phyloP scores from a whole-genome alignment of 2,888 invertebrate genomes.

The Hydraecia micacea region DNA sequence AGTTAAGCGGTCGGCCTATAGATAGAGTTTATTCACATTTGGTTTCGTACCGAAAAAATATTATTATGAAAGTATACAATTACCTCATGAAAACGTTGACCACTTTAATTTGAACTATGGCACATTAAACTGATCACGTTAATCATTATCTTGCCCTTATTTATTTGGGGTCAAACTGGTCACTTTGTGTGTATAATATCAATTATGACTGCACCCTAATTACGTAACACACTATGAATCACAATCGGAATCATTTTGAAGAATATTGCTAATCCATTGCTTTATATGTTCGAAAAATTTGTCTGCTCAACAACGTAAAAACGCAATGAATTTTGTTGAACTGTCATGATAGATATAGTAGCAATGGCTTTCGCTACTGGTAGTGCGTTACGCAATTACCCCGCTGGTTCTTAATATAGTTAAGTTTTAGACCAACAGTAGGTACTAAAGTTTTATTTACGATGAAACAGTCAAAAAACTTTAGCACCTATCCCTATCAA shows the following conservation, averaged over 20 bases:
- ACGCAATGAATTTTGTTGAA: too few relatives aligned
- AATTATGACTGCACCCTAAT: background rate
- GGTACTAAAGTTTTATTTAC: background rate
- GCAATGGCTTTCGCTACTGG: too few relatives aligned
- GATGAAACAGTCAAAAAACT: background rate
- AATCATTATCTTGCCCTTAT: background rate
- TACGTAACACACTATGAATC: too few relatives aligned
- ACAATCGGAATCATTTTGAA: too few relatives aligned
- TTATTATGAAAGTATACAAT: background rate
- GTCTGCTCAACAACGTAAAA: too few relatives aligned
- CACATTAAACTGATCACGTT: background rate
- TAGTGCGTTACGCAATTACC: too few relatives aligned
- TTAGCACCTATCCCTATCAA: background rate
- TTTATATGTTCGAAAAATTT: too few relatives aligned
- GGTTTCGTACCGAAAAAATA: background rate
- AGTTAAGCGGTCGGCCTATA: too few relatives aligned
- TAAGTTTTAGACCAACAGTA: background rate
- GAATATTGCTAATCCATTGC: too few relatives aligned
- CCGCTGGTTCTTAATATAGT: too few relatives aligned
- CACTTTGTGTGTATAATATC: background rate
- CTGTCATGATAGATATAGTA: too few relatives aligned
- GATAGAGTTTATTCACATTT: conserved; percentile 10
- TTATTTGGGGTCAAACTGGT: background rate
- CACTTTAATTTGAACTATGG: background rate
- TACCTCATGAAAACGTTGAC: background rate